These are phyloP conservation scores for Tetragonula clypearis DNA, from an alignment of 1,140 invertebrate genomes.

Conservation along the genomic window DNA sequence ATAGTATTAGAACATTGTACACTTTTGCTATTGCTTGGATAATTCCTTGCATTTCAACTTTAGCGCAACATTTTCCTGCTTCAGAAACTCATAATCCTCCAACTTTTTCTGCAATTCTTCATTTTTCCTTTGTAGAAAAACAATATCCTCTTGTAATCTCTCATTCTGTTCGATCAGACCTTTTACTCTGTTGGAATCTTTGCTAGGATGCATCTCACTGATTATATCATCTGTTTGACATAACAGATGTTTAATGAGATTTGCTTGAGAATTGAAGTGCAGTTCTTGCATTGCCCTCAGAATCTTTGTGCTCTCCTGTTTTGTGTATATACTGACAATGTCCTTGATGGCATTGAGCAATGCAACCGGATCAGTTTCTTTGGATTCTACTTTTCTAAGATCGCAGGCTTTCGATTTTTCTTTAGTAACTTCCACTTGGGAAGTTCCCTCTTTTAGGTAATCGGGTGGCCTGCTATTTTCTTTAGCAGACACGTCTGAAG, in stretches of 20 bases:
- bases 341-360: constrained; percentile 73
- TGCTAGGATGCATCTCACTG: constrained; percentile 67
- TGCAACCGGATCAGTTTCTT: constrained; percentile 67
- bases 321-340: constrained; percentile 69
- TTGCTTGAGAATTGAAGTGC: constrained; percentile 74
- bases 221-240: constrained; percentile 73
- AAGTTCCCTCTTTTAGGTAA: constrained; percentile 56
- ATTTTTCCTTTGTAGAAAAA: constrained; percentile 68
- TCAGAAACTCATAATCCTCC: constrained; percentile 67
- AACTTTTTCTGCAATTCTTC: constrained; percentile 70
- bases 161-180: constrained; percentile 73
- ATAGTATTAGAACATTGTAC: not conserved
- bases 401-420: constrained; percentile 50
- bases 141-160: constrained; percentile 68
- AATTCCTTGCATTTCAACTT: constrained; percentile 74
- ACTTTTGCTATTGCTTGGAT: constrained; percentile 23
- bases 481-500: constrained; percentile 73
- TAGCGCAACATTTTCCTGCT: constrained; percentile 72
- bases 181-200: constrained; percentile 63
- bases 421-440: constrained; percentile 48
- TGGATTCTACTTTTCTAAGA: constrained; percentile 32
- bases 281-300: constrained; percentile 71
- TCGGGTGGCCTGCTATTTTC: constrained; percentile 73
- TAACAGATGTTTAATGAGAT: constrained; percentile 73
- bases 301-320: constrained; percentile 74